phyloP scores from a whole-genome alignment of 2,113 vertebrate genomes.

The Labeo rohita region DNA sequence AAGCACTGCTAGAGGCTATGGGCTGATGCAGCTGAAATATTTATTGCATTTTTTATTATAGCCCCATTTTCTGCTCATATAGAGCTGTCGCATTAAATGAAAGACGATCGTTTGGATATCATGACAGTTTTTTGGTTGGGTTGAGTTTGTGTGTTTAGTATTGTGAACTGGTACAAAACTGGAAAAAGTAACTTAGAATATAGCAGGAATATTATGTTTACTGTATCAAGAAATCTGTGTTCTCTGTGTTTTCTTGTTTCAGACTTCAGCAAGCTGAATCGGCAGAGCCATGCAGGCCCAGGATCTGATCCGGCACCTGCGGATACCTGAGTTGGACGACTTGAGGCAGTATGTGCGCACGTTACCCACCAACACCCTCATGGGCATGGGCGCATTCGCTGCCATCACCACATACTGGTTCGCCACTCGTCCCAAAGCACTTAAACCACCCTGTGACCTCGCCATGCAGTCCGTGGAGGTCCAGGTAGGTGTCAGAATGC shows the following conservation, averaged over 20 bases:
- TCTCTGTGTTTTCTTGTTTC: background rate
- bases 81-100: background rate
- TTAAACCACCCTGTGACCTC: constrained; percentile 90
- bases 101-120: background rate
- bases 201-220: background rate
- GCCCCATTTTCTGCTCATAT: background rate
- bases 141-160: background rate
- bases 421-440: constrained; percentile 86
- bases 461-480: constrained; percentile 89
- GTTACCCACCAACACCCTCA: constrained; percentile 87
- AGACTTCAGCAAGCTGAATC: constrained; percentile 45
- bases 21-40: constrained; percentile 22
- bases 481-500: constrained; percentile 73
- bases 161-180: too few species aligned
- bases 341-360: constrained; percentile 87
- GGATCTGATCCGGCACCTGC: constrained; percentile 88
- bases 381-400: constrained; percentile 93
- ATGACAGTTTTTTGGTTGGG: background rate
- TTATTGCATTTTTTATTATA: constrained; percentile 4
- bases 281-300: constrained; percentile 84
- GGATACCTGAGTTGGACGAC: constrained; percentile 90
- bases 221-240: background rate
- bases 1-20: background rate
- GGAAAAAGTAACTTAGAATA: background rate
- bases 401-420: constrained; percentile 96